These are phyloP conservation scores for Syrrhaptes paradoxus DNA, from an alignment of 2,113 vertebrate species.

Conservation along the genomic window DNA sequence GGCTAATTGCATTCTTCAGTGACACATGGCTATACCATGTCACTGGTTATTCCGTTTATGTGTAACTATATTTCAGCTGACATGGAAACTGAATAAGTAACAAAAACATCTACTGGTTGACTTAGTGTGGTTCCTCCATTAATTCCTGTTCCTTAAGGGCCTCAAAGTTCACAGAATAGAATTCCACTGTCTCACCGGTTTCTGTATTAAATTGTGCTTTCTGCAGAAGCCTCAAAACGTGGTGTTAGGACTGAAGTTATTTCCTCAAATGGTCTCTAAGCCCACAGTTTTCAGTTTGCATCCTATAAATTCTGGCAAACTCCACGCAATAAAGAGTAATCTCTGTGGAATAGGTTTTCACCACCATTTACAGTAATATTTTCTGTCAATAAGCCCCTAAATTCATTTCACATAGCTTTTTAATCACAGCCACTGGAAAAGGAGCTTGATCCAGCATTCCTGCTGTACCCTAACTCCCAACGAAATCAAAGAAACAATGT, in stretches of 20 bases:
- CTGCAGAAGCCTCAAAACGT: constrained; percentile 21
- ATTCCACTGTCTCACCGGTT: constrained; percentile 26
- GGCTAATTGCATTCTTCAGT: constrained; percentile 14
- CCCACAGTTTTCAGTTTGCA: constrained; percentile 6
- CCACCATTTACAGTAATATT: constrained; percentile 21
- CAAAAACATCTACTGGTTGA: constrained; percentile 2
- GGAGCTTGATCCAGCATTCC: constrained; percentile 1
- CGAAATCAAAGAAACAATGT: constrained; percentile 52
- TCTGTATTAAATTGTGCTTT: constrained; percentile 41
- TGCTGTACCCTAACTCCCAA: constrained; percentile 5
- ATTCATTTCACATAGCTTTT: constrained; percentile 25
- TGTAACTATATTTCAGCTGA: constrained; percentile 12
- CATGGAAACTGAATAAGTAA: constrained; percentile 2
- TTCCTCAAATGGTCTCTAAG: constrained; percentile 21
- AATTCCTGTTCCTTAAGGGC: not conserved
- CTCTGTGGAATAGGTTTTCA: constrained; percentile 30
- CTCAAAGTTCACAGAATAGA: constrained; percentile 25
- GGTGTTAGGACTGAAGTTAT: not conserved
- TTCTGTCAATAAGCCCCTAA: constrained; percentile 29
- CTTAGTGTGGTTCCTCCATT: constrained; percentile 35
- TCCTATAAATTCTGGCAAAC: constrained; percentile 33
- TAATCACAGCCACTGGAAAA: constrained; percentile 26
- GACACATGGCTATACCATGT: not conserved
- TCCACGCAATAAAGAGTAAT: not conserved
- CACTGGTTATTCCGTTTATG: not conserved